These are phyloP conservation scores for Drosophila mayaguana DNA, from an alignment of 2,888 invertebrate genomes.

Conservation along the genomic window DNA sequence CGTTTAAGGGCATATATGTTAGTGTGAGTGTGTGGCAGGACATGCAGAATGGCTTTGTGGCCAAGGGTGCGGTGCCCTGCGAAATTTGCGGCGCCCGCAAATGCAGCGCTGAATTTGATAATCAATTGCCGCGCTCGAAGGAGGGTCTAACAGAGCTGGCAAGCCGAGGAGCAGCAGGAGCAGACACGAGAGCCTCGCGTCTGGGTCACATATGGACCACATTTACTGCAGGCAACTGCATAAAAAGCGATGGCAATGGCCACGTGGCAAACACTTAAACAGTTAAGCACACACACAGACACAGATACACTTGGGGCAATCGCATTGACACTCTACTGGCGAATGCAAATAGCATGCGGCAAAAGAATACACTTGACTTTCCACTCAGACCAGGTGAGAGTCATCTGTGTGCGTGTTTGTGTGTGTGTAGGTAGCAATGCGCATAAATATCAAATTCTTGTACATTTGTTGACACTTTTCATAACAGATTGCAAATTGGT, in stretches of 20 bases:
- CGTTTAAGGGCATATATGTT: conserved; percentile 6
- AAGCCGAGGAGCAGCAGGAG: not conserved
- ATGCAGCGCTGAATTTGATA: conserved; percentile 76
- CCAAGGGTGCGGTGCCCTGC: conserved; percentile 37
- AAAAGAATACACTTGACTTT: conserved; percentile 62
- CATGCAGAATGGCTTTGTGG: conserved; percentile 42
- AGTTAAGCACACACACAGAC: conserved; percentile 15
- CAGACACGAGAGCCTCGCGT: conserved; percentile 10
- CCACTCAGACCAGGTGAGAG: conserved; percentile 40
- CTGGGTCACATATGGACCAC: conserved; percentile 54
- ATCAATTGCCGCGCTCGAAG: conserved; percentile 69
- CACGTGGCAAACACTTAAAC: conserved; percentile 25
- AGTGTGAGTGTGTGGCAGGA: conserved; percentile 18
- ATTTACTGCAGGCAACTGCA: conserved; percentile 56
- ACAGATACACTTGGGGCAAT: conserved; percentile 26
- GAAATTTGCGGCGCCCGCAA: conserved; percentile 51
- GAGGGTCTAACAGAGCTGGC: conserved; percentile 11
- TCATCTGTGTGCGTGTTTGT: conserved; percentile 23
- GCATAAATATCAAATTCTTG: conserved; percentile 63
- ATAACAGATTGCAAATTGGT: conserved; percentile 75
- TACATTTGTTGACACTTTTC: conserved; percentile 65
- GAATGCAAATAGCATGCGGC: conserved; percentile 49
- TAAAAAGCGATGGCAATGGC: conserved; percentile 42
- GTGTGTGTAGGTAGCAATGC: conserved; percentile 47
- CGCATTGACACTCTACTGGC: conserved; percentile 41